Base-by-base conservation (phyloP, 2,888 invertebrate species). In the Zygogramma bicolorata region DNA sequence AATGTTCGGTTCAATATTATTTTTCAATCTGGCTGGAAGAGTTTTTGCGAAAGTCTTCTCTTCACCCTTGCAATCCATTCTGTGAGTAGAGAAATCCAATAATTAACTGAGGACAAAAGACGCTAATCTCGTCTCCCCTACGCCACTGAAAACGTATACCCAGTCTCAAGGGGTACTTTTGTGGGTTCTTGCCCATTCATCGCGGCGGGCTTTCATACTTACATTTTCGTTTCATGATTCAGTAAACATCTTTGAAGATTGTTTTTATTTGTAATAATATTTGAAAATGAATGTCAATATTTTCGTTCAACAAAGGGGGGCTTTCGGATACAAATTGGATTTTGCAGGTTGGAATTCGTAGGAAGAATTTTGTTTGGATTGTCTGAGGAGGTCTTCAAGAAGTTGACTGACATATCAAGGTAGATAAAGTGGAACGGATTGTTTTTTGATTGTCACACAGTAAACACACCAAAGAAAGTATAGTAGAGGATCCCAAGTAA, bases 231-330 rank as follows among this genome's bases (percentile, higher is more conserved):
- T 42, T 27, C 62, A 62, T 42, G 62, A 40, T 62, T 40, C 42
- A 62, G 62, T 62, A 62, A 62, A 62, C 62, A 62, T 62, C 62
- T 62, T 62, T 62, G 62, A 62, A 62, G 62, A 62, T 62, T 62
- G 62, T 62, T 62, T 62, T 62, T 62, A 62, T 62, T 62, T 62
- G 42, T 62, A 42, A 62, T 62, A 34, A 62, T 62, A 42, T 62
- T 62, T 62, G 62, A 62, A 62, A 62, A 62, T 62, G 40, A 42
- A 62, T 62, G 62, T 62, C 62, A 62, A 62, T 62, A 62, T 62
- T 62, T 62, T 42, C 42, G 27, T 25, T 40, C 27, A 27, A 62
- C 40, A 40, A 62, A 42, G 27, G 15, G 25, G 38, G 27, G 15
- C 40, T 42, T 38, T 53, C 4, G 13, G 25, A 53, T 53, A 53